Base-by-base conservation (phyloP, 2,888 invertebrate genomes). In the Eulithis prunata region DNA sequence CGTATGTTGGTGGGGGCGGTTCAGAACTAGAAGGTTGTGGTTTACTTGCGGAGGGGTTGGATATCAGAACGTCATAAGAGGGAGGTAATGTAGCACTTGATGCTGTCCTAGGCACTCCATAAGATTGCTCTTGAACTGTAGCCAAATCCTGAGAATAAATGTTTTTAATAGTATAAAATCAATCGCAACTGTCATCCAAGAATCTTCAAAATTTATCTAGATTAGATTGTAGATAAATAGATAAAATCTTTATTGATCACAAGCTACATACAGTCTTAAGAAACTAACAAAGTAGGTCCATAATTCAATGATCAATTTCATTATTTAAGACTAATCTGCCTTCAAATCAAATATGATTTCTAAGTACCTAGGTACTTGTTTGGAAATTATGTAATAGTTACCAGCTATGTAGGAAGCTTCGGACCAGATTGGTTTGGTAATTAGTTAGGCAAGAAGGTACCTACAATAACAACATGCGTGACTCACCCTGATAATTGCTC, bases 1-100 rank as follows among this genome's bases (percentile, higher is more conserved):
- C 94, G 78, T 95, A 95, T 12, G 95, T 93, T 0, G 95, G 95
- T 3, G 95, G 95, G 11, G 95, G 95, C 41, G 93, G 88, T 78
- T 94, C 95, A 13, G 94, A 94, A 63, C 90, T 88, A 52, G 93
- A 93, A 12, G 91, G 83, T 64, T 91, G 89, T 7, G 92, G 90
- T 80, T 92, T 91, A 67, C 83, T 88, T 13, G 85, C 78, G 6
- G 88, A 78, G 57, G 87, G 83, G 76, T 83, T 89, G 57, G 90
- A 79, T 75, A 94, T 90, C 75, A 95, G 88, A 56, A 94, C 93
- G 79, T 95, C 95, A 83, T 95, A 95, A 0, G 95, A 93, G 7
- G 95, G 95, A 47, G 95, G 95, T 74, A 94, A 81, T 49, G 94
- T 94, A 10, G 94, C 91, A 81, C 93, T 94, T n/a, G 94, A 94